These are phyloP conservation scores for Hydrochoerus hydrochaeris DNA, from an alignment of 2,113 vertebrate species.

Conservation along the genomic window DNA sequence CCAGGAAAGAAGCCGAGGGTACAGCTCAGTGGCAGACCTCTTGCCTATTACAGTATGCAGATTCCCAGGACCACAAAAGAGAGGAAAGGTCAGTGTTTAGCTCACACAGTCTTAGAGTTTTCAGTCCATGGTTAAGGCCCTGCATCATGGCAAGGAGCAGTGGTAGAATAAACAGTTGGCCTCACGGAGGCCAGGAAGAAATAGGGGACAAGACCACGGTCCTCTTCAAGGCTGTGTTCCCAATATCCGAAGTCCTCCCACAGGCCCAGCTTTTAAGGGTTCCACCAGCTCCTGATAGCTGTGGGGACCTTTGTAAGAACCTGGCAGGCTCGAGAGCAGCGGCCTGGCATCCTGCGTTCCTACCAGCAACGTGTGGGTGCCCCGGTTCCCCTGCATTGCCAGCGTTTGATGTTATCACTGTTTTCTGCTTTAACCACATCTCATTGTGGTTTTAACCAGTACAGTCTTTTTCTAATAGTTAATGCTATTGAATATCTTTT, in stretches of 20 bases:
- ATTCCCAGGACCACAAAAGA: not conserved
- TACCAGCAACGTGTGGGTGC: not conserved
- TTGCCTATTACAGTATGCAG: not conserved
- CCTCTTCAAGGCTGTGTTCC: not conserved
- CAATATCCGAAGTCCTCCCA: too few species aligned
- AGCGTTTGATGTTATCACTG: not conserved
- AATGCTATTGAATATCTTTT: not conserved
- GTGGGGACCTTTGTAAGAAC: not conserved
- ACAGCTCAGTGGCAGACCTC: not conserved
- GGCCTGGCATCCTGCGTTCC: not conserved
- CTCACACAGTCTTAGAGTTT: not conserved
- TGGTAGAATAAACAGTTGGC: not conserved
- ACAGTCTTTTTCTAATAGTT: not conserved
- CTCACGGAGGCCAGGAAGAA: not conserved
- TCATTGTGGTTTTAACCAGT: not conserved
- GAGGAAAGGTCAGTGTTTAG: not conserved
- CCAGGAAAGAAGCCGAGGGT: not conserved
- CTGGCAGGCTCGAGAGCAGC: not conserved
- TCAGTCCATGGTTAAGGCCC: not conserved
- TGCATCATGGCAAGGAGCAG: not conserved
- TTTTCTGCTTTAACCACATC: not conserved
- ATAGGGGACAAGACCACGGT: not conserved
- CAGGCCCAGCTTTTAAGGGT: not conserved
- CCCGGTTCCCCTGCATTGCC: not conserved
- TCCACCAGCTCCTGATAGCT: not conserved